These are phyloP conservation scores for Campaea margaritaria DNA, from an alignment of 2,888 invertebrate genomes.

Conservation along the genomic window DNA sequence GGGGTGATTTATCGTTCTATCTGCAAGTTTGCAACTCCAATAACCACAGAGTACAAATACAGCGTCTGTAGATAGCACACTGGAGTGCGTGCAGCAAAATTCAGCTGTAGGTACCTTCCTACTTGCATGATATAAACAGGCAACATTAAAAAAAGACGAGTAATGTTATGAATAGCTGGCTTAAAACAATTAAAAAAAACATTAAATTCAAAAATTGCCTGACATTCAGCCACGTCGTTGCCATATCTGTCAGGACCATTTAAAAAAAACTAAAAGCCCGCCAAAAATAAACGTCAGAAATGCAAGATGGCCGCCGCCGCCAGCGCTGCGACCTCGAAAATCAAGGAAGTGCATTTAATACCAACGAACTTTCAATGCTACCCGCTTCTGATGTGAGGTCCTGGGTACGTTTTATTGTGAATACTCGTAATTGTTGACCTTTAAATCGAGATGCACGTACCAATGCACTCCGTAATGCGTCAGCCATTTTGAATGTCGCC, in stretches of 20 bases:
- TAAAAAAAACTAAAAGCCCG: slow-evolving; percentile 60
- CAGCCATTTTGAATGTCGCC: slow-evolving; percentile 58
- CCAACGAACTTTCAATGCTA: slow-evolving; percentile 84
- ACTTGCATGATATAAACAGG: no score
- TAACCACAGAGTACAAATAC: not conserved
- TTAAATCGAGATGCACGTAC: slow-evolving; percentile 59
- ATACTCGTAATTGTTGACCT: slow-evolving; percentile 59
- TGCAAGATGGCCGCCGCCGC: slow-evolving; percentile 74
- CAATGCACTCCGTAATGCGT: slow-evolving; percentile 48
- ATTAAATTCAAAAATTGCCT: slow-evolving; percentile 1
- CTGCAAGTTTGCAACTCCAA: not conserved
- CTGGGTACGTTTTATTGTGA: slow-evolving; percentile 43
- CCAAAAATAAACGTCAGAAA: slow-evolving; percentile 83
- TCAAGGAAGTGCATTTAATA: slow-evolving; percentile 82
- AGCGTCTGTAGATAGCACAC: no score
- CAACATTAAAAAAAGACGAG: no score
- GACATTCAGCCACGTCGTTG: slow-evolving; percentile 51
- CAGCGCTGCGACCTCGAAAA: slow-evolving; percentile 66
- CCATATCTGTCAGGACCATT: slow-evolving; percentile 57
- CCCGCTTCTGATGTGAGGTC: slow-evolving; percentile 57
- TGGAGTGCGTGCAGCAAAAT: no score
- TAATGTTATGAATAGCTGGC: no score
- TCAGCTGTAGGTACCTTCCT: no score
- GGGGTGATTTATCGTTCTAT: not conserved
- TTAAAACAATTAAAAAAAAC: no score